Percentiles rank a stretch among this genome's conserved stretches.
Conservation (phyloP, 2,113 vertebrate genomes). For the Malaclemys terrapin region DNA sequence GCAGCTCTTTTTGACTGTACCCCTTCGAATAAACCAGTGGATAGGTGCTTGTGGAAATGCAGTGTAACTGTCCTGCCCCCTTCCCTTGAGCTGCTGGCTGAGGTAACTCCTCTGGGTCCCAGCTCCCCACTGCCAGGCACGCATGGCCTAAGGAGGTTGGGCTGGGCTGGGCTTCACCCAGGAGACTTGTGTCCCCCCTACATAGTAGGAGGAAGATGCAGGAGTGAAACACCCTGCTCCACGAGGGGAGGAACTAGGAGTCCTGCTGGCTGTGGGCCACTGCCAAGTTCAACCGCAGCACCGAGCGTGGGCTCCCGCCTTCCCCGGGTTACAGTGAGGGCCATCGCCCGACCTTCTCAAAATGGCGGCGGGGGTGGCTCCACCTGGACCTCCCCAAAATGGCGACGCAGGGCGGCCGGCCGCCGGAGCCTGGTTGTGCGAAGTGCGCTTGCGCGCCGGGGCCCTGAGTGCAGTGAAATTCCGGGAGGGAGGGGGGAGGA, state of each 20-base stretch:
- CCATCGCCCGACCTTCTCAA: slow-evolving; percentile 71
- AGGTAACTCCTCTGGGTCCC: background rate
- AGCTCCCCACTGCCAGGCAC: background rate
- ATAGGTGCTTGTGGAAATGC: background rate
- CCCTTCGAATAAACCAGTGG: background rate
- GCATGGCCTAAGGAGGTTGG: background rate
- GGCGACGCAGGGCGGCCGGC: slow-evolving; percentile 47
- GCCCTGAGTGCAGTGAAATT: slow-evolving; percentile 66
- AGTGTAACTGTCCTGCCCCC: background rate
- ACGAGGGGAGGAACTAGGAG: background rate
- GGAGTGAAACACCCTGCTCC: background rate
- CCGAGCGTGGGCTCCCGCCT: too few relatives aligned
- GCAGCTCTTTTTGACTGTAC: background rate
- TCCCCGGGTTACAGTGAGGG: too few relatives aligned
- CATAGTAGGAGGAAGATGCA: background rate
- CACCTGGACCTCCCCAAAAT: slow-evolving; percentile 32
- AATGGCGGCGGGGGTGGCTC: slow-evolving; percentile 32
- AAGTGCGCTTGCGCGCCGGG: slow-evolving; percentile 65
- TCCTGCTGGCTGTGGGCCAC: background rate
- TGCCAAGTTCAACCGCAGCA: background rate
- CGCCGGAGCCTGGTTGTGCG: background rate
- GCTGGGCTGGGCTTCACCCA: background rate
- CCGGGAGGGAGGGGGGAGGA: slow-evolving; percentile 57
- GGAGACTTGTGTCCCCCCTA: fast-evolving
- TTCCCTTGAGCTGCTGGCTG: background rate